Conservation (phyloP, 1,140 invertebrate genomes). For the Marisa cornuarietis region DNA sequence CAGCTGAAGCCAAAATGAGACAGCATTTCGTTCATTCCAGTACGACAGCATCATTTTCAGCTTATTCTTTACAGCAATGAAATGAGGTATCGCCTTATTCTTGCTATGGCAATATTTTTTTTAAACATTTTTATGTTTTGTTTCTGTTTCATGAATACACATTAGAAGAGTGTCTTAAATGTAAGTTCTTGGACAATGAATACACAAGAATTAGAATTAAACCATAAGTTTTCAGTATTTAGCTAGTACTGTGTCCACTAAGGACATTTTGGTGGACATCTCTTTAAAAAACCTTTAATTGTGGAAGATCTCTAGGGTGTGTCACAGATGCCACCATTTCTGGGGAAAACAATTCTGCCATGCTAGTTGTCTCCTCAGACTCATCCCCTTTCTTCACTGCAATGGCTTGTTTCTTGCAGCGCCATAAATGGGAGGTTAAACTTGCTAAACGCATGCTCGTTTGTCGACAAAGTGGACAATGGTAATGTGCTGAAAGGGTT, state of each 20-base stretch:
- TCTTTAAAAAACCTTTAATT: constrained; percentile 1
- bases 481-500: constrained; percentile 11
- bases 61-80: too few relatives aligned
- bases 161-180: neutral
- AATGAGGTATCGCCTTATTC: too few relatives aligned
- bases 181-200: neutral
- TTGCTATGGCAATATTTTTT: neutral
- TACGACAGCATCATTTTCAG: too few relatives aligned
- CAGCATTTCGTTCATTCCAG: too few relatives aligned
- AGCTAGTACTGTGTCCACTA: too few relatives aligned
- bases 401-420: constrained; percentile 11
- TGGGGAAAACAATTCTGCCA: constrained; percentile 5
- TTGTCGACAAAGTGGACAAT: constrained; percentile 16
- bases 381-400: neutral
- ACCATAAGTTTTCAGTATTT: neutral
- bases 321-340: neutral
- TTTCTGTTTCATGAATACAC: neutral
- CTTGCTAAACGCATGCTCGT: neutral
- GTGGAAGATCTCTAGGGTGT: neutral
- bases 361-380: neutral
- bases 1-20: too few relatives aligned
- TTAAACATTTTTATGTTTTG: neutral
- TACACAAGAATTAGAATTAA: neutral
- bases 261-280: too few relatives aligned
- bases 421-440: constrained; percentile 12